Evolutionary conservation across 1,140 invertebrate genomes (phyloP), one percentile per base, ranked within the genome.

Genomic region (Oncopeltus fasciatus): DNA sequence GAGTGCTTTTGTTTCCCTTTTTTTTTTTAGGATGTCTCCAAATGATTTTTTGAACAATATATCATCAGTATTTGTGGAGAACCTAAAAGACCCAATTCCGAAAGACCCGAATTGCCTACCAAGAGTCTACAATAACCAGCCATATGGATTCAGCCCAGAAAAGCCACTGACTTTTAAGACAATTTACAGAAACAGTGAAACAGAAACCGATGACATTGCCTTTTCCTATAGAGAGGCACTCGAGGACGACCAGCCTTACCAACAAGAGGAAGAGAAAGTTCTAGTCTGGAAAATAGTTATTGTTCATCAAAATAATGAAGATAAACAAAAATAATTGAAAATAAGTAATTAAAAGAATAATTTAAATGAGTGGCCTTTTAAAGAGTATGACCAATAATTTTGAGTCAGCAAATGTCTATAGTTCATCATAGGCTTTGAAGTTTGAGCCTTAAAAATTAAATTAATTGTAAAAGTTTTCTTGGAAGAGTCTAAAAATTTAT

Each of bases 41-140:
- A 47, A 46, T 51, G 59, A 60, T 20, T 60, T 47, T 51, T 29
- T 60, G 8, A 60, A 60, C 24, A 43, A 60, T 4, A 47, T 60
- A 4, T 60, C 59, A 20, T 60, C 59, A 28, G 47, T 60, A 18
- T 51, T 60, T 31, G 47, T 60, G 11, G 59, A 60, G 29, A 60
- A 60, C 47, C 20, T 60, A 28, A 60, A 60, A 60, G 59, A 60
- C 20, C 46, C 59, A 12, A 21, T 60, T n/a, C 59, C 59, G 51
- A 60, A 60, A 60, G 59, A 60, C 31, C 59, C 59, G 49, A n/a
- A n/a, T 9, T 28, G 43, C 21, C 43, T 21, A 49, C 59, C 59
- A 20, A 31, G 28, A 26, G 28, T 46, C 18, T 60, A 29, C 43
- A 60, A 60, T 60, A 18, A 21, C 21, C 21, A 49, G 28, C 14